These are phyloP conservation scores for Parapsyche elsis DNA, from an alignment of 1,140 invertebrate species.

Conservation along the genomic window DNA sequence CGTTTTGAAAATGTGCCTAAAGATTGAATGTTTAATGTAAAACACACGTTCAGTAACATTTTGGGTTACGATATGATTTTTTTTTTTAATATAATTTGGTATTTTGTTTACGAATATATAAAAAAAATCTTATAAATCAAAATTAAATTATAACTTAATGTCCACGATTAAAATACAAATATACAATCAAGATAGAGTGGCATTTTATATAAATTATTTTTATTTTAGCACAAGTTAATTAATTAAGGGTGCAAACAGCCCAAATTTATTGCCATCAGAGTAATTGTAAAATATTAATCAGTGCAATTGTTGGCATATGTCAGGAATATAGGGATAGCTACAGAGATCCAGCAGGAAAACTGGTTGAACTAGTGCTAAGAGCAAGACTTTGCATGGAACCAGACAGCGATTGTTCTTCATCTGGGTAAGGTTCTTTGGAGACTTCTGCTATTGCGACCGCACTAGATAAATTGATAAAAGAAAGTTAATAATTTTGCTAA, in stretches of 20 bases:
- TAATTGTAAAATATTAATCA: neutral
- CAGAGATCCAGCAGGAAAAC: constrained; percentile 86
- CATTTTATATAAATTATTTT: neutral
- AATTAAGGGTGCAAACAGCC: constrained; percentile 27
- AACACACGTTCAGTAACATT: no score
- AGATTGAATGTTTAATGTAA: no score
- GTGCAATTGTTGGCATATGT: neutral
- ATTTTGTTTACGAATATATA: neutral
- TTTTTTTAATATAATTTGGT: neutral
- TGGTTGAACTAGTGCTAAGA: constrained; percentile 92
- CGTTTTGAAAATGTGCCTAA: no score
- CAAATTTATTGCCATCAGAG: constrained; percentile 34
- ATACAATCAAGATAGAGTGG: neutral
- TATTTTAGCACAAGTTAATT: neutral
- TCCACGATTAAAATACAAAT: constrained; percentile 2
- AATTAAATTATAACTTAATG: neutral
- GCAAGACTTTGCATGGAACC: constrained; percentile 94
- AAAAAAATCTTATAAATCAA: neutral
- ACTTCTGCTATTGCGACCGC: constrained; percentile 90
- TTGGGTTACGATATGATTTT: no score
- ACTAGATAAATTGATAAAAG: constrained; percentile 67
- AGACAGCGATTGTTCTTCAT: constrained; percentile 89
- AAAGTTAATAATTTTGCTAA: neutral
- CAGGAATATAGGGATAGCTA: constrained; percentile 63
- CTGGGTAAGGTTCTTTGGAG: constrained; percentile 85